Evolutionary conservation across 1,140 invertebrate species (phyloP), one percentile per base, ranked within the genome.

Genomic region (Acromyrmex charruanus): DNA sequence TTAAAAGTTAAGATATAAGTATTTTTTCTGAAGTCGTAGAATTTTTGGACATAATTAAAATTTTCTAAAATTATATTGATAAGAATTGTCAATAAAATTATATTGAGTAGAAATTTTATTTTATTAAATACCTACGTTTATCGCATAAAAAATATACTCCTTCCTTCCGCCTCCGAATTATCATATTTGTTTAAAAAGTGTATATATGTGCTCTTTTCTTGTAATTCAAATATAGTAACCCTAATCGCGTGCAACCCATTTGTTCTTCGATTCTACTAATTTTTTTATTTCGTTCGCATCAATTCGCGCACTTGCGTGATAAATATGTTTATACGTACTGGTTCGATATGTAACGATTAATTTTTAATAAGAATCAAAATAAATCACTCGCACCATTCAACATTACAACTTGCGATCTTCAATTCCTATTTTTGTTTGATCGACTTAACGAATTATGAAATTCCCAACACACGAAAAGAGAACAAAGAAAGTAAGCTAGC

Each of bases 391-490:
- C 10, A 44, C 1, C 39, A 9, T 44, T 44, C 28, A 25, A n/a
- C 7, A 28, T n/a, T 44, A 3, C 12, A 21, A n/a, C 3, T 44
- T 69, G 2, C 63, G 39, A 63, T 35, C n/a, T 49, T 61, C 55
- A 25, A 61, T 44, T 58, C n/a, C 12, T 61, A 28, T 59, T 61
- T 69, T 82, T 12, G 16, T 59, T 61, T 16, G 55, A 61, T 74
- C 68, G 55, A 39, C 25, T 16, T 65, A 2, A 58, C 25, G 35
- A 44, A 74, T 82, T 74, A 82, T 14, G 1, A 75, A 74, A 28
- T 74, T 84, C 2, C n/a, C 14, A 21, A 84, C 66, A 74, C 51
- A 61, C 44, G 10, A 39, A 75, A 35, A 81, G 28, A 75, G 14
- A 51, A n/a, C 6, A 31, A 9, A 28, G 59, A 28, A 14, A 25